phyloP scores from a whole-genome alignment of 2,888 invertebrate species.

The Volucella inflata region DNA sequence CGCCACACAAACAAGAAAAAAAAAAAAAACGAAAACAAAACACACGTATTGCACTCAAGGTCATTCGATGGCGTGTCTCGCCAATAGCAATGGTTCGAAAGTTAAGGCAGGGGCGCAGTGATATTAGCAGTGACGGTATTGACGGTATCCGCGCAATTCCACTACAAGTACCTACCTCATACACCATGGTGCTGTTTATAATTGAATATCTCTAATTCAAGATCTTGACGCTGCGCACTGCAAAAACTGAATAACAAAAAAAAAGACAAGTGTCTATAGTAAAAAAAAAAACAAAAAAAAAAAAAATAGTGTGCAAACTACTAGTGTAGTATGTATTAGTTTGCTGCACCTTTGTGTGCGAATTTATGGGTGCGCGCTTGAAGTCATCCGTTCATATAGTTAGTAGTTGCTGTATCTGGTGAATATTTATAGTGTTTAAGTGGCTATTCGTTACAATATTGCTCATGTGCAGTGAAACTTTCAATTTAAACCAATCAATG shows the following conservation, averaged over 20 bases:
- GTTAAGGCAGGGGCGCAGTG: slow-evolving; percentile 53
- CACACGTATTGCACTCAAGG: slow-evolving; percentile 64
- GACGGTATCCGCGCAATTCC: slow-evolving; percentile 50
- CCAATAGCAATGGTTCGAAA: slow-evolving; percentile 57
- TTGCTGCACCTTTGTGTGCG: slow-evolving; percentile 62
- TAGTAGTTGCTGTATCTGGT: slow-evolving; percentile 16
- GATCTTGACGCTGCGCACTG: slow-evolving; percentile 44
- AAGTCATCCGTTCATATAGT: slow-evolving; percentile 11
- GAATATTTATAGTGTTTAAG: slow-evolving; percentile 8
- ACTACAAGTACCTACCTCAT: slow-evolving; percentile 24
- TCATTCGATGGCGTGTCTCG: slow-evolving; percentile 50
- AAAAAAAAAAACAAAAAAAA: slow-evolving; percentile 36
- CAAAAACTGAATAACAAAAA: slow-evolving; percentile 19
- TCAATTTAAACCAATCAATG: slow-evolving; percentile 34
- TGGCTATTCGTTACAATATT: slow-evolving; percentile 3
- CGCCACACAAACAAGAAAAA: slow-evolving; percentile 14
- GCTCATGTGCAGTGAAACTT: slow-evolving; percentile 26
- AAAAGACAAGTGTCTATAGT: too few species aligned
- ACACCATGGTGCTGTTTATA: slow-evolving; percentile 21
- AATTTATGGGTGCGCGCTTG: slow-evolving; percentile 35
- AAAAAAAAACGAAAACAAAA: not conserved
- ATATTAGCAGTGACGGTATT: slow-evolving; percentile 12
- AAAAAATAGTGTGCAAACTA: slow-evolving; percentile 42
- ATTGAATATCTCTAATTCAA: slow-evolving; percentile 51
- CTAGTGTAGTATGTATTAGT: slow-evolving; percentile 5